Conservation (phyloP, 2,888 invertebrate genomes). For the Tiliacea citrago region DNA sequence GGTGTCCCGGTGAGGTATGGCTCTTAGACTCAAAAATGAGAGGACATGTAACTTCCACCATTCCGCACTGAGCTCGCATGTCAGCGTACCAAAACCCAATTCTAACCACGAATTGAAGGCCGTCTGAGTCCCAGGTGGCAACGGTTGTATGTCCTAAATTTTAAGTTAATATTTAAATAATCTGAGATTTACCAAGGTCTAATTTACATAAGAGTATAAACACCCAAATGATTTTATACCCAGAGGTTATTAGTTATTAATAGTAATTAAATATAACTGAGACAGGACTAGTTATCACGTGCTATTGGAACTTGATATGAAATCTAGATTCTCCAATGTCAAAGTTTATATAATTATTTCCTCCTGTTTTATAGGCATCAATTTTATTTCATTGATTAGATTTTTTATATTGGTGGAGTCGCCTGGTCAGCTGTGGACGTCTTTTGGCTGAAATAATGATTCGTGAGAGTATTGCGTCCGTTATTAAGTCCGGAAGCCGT, state of each 20-base stretch:
- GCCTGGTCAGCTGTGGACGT: neutral
- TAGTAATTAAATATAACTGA: constrained; percentile 11
- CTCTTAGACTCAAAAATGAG: no score
- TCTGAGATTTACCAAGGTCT: neutral
- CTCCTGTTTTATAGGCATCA: neutral
- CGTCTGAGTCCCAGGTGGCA: no score
- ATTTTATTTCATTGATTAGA: no score
- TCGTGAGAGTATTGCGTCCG: no score
- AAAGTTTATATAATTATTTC: constrained; percentile 1
- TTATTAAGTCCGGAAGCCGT: no score
- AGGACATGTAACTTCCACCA: no score
- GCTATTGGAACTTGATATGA: constrained; percentile 7
- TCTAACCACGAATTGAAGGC: no score
- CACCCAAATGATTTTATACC: neutral
- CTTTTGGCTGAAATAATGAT: neutral
- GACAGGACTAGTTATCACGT: neutral
- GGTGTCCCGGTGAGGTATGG: no score
- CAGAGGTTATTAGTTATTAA: constrained; percentile 12
- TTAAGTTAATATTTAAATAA: neutral
- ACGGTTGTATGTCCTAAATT: no score
- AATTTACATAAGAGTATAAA: neutral
- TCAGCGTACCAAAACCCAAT: no score
- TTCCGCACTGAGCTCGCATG: no score
- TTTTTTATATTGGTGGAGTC: neutral
- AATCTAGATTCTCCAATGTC: constrained; percentile 10